A percentile compares a stretch with the other conserved stretches of the same genome.
phyloP scores from a whole-genome alignment of 2,888 invertebrate species.

The Hesperia comma region DNA sequence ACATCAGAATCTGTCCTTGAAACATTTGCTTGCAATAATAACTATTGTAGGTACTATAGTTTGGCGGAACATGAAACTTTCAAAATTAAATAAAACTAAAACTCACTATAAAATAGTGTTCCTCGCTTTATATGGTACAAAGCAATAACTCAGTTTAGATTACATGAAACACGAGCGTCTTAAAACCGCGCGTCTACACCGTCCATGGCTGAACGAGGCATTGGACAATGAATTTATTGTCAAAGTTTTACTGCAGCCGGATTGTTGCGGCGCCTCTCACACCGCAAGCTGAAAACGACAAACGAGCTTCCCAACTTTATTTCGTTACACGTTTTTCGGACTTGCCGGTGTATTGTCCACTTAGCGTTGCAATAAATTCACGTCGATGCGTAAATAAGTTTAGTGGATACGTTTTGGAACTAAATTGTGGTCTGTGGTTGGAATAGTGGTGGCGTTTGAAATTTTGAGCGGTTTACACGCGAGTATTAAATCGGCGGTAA shows the following conservation, averaged over 20 bases:
- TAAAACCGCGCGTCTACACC: constrained; percentile 11
- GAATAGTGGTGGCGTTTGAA: background rate
- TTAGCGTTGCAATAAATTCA: constrained; percentile 20
- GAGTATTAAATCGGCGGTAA: too few relatives aligned
- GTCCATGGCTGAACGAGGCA: constrained; percentile 41
- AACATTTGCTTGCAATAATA: too few relatives aligned
- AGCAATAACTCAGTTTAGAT: too few relatives aligned
- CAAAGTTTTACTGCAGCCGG: constrained; percentile 40
- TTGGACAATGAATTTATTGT: constrained; percentile 60
- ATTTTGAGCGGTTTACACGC: background rate
- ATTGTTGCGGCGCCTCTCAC: constrained; percentile 37
- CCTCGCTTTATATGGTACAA: too few relatives aligned
- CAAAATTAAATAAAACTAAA: too few relatives aligned
- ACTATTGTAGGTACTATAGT: too few relatives aligned
- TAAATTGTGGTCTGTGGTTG: constrained; percentile 17
- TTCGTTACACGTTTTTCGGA: constrained; percentile 13
- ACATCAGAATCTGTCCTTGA: too few relatives aligned
- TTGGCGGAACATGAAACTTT: too few relatives aligned
- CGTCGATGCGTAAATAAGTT: constrained; percentile 14
- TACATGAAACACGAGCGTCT: background rate
- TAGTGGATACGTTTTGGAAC: constrained; percentile 1
- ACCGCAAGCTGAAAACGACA: constrained; percentile 28
- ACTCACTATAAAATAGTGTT: too few relatives aligned
- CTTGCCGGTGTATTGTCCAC: constrained; percentile 18
- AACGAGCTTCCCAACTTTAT: constrained; percentile 19